Evolutionary conservation across 2,113 vertebrate genomes (phyloP), one percentile per base, ranked within the genome.

Genomic region (Poeciliopsis retropinna): DNA sequence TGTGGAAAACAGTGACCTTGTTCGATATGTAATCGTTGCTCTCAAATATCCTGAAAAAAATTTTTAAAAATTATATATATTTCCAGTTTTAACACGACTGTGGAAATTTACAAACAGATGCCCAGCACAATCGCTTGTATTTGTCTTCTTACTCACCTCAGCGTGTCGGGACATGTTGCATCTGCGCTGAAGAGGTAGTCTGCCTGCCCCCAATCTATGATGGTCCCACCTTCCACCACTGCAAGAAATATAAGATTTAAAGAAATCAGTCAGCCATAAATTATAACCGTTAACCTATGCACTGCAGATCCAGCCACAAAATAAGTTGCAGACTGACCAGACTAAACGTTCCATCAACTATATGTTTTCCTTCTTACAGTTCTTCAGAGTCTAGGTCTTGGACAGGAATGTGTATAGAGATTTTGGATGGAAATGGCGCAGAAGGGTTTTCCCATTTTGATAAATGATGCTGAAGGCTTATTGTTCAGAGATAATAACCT

Each of bases 1-100:
- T 88, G 81, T 95, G 95, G 81, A 95, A 95, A 66, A 95, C 84
- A 0, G 89, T 93, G 73, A 93, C 81, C 64, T 87, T 89, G 76
- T 92, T 83, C 63, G 69, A 81, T 1, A 90, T 79, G 79, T 90
- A 94, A 64, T 91, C 92, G 74, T 76, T 87, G 86, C 93, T 94
- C 19, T 64, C 47, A 86, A 89, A 94, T 81, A 95, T 85, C 70
- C 94, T 95, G 61, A 72, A 80, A 57, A 25, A 51, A 51, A 63
- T n/a, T n/a, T n/a, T n/a, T n/a, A n/a, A n/a, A n/a, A n/a, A n/a
- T n/a, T n/a, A 32, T 32, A 32, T 6, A 8, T 8, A 34, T 8
- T 25, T 47, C 44, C 4, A 72, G 4, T 8, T 41, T 65, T 13
- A 19, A 61, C 7, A 2, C 29, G 3, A 32, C 27, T 30, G 3